phyloP scores from a whole-genome alignment of 2,888 invertebrate genomes.

The Euclidia mi region DNA sequence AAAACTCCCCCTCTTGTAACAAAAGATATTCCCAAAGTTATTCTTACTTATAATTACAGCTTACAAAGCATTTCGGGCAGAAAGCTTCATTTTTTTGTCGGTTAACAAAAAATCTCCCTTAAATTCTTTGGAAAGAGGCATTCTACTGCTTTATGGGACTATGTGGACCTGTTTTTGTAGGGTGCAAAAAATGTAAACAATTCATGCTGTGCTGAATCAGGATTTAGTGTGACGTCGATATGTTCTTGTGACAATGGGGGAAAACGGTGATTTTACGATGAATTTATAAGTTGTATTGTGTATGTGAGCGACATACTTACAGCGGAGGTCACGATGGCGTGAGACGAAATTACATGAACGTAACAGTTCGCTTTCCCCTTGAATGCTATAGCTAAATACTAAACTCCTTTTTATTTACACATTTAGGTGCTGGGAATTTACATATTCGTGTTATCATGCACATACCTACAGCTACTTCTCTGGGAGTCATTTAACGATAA shows the following conservation, averaged over 20 bases:
- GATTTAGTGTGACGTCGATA: constrained; percentile 57
- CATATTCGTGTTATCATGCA: constrained; percentile 15
- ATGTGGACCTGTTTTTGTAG: constrained; percentile 73
- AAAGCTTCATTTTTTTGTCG: constrained; percentile 76
- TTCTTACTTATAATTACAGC: constrained; percentile 87
- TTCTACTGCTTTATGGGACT: constrained; percentile 66
- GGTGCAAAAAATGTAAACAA: constrained; percentile 85
- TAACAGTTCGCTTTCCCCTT: constrained; percentile 33
- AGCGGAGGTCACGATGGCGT: constrained; percentile 58
- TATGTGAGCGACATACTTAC: constrained; percentile 43
- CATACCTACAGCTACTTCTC: constrained; percentile 16
- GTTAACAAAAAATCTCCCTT: constrained; percentile 77
- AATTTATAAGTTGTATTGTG: constrained; percentile 50
- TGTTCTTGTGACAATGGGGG: constrained; percentile 57
- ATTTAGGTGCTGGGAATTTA: constrained; percentile 29
- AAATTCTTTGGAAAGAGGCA: constrained; percentile 76
- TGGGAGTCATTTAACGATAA: constrained; percentile 26
- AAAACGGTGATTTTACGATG: constrained; percentile 36
- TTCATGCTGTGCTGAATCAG: constrained; percentile 55
- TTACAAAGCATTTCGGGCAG: constrained; percentile 82
- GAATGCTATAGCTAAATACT: constrained; percentile 28
- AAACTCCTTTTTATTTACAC: constrained; percentile 39
- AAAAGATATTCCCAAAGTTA: constrained; percentile 87
- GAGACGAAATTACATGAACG: constrained; percentile 27
- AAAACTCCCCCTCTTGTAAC: constrained; percentile 84